Conservation (phyloP, 2,113 vertebrate genomes). For the Pantherophis guttatus region DNA sequence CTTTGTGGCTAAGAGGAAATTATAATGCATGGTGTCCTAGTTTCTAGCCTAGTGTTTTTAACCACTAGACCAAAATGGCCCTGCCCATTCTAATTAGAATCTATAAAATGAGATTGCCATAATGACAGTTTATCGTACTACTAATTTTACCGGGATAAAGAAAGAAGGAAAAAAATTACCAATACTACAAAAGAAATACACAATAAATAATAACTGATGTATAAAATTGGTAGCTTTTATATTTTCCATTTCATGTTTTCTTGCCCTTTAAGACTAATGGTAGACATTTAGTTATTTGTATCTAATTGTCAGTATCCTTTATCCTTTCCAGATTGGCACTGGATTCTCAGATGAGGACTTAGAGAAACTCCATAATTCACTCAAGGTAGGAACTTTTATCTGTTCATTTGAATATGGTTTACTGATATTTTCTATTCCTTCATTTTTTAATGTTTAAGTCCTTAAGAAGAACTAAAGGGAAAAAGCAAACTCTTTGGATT, state of each 20-base stretch:
- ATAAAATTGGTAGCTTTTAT: not conserved
- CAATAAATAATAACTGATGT: not conserved
- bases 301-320: not conserved
- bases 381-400: conserved; percentile 73
- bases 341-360: conserved; percentile 89
- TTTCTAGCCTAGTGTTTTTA: not conserved
- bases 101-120: not conserved
- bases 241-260: not conserved
- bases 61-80: not conserved
- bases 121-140: not conserved
- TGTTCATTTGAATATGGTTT: not conserved
- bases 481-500: too few species aligned
- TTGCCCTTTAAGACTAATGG: not conserved
- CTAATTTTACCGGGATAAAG: not conserved
- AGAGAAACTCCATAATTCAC: conserved; percentile 78
- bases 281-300: not conserved
- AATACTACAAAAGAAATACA: not conserved
- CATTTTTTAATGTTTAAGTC: not conserved
- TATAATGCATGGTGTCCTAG: not conserved
- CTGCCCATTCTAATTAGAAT: not conserved
- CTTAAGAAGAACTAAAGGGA: not conserved
- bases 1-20: not conserved
- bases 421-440: not conserved
- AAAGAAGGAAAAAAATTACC: not conserved
- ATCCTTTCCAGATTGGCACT: conserved; percentile 80